Evolutionary conservation across 2,113 vertebrate species (phyloP).

Genomic region (Lota lota): DNA sequence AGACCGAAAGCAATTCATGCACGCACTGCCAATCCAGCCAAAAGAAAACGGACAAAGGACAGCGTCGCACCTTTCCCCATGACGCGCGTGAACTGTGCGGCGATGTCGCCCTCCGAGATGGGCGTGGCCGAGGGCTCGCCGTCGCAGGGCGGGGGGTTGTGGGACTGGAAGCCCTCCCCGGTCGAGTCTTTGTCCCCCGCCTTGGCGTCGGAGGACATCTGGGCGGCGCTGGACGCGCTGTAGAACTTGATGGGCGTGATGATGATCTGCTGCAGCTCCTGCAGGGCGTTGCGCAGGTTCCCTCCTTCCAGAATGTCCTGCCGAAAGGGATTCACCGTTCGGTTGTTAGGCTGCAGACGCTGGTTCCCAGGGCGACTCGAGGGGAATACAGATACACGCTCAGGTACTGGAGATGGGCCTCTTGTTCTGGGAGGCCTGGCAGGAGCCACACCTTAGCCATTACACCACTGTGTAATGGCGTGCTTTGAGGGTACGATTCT

Average conservation of each 20-base stretch:
- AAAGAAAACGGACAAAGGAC: background rate
- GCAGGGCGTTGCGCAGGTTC: conserved; percentile 88
- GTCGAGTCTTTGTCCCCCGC: conserved; percentile 75
- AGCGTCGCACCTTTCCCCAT: conserved; percentile 86
- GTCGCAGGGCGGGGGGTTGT: conserved; percentile 79
- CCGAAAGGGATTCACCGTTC: background rate
- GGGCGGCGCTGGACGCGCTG: conserved; percentile 67
- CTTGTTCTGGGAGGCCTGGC: no score
- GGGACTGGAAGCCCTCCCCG: conserved; percentile 77
- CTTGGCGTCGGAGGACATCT: conserved; percentile 63
- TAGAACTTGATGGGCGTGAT: conserved; percentile 90
- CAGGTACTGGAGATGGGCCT: no score
- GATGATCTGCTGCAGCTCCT: conserved; percentile 91
- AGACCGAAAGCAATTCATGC: no score
- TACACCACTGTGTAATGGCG: no score
- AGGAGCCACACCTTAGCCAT: no score
- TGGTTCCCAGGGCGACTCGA: no score
- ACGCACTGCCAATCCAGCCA: no score
- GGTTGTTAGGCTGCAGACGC: background rate
- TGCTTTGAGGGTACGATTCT: no score
- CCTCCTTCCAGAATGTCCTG: conserved; percentile 93
- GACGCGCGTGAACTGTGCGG: conserved; percentile 91
- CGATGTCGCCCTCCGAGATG: conserved; percentile 87
- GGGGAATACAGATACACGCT: no score
- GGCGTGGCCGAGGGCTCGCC: conserved; percentile 82